These are phyloP conservation scores for Carpatolechia fugitivella DNA, from an alignment of 2,888 invertebrate genomes.

Conservation along the genomic window DNA sequence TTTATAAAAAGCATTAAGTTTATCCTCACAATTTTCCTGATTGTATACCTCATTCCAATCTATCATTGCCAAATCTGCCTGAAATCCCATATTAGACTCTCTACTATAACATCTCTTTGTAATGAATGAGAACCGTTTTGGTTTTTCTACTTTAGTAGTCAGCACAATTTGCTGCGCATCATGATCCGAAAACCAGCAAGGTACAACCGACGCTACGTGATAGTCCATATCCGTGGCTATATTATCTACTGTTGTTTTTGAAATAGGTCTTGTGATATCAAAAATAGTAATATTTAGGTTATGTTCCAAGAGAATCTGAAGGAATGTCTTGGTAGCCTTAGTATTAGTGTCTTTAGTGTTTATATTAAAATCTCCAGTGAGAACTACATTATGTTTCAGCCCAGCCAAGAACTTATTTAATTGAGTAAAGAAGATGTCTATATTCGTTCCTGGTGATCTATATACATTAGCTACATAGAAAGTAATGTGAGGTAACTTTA, in stretches of 20 bases:
- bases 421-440: neutral
- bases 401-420: neutral
- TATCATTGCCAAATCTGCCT: neutral
- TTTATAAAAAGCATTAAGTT: neutral
- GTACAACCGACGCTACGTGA: neutral
- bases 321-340: neutral
- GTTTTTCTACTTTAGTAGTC: neutral
- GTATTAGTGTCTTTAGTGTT: neutral
- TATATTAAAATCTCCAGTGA: constrained; percentile 2
- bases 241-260: neutral
- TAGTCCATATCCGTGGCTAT: neutral
- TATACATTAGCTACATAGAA: neutral
- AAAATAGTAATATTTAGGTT: neutral
- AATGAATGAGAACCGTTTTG: neutral
- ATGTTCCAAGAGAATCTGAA: neutral
- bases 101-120: neutral
- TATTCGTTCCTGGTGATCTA: neutral
- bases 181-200: neutral
- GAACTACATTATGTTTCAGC: neutral
- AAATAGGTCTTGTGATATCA: neutral
- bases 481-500: neutral
- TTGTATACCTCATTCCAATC: neutral
- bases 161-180: neutral
- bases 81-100: neutral
- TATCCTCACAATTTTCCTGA: neutral